These are phyloP conservation scores for Sorex fumeus DNA, from an alignment of 2,113 vertebrate genomes.

Conservation along the genomic window DNA sequence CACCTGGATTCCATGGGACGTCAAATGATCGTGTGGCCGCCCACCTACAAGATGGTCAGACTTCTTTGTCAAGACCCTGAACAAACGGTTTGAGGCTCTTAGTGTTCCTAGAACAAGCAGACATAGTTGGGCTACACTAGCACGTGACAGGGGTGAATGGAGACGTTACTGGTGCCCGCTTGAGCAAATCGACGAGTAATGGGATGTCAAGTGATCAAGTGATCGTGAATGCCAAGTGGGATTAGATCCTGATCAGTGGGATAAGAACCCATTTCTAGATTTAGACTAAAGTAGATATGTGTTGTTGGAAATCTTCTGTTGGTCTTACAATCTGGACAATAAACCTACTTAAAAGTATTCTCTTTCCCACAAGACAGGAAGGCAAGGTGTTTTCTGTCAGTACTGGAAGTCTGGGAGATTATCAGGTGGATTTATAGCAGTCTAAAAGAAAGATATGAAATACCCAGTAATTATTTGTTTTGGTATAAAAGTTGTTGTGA, in stretches of 20 bases:
- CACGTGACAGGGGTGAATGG: too few species aligned
- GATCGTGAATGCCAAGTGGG: not conserved
- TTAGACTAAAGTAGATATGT: not conserved
- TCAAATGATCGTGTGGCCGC: too few species aligned
- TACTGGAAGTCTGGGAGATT: not conserved
- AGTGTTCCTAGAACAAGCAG: too few species aligned
- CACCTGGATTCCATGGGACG: too few species aligned
- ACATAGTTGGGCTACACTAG: too few species aligned
- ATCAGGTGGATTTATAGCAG: not conserved
- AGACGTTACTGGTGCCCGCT: too few species aligned
- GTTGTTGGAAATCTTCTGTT: not conserved
- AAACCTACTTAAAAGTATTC: not conserved
- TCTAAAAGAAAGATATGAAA: not conserved
- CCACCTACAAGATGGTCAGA: too few species aligned
- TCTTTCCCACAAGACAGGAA: not conserved
- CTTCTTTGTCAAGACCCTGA: too few species aligned
- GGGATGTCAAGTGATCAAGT: too few species aligned
- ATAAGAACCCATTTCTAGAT: not conserved
- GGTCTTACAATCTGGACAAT: not conserved
- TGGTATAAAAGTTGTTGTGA: not conserved
- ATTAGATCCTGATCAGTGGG: not conserved
- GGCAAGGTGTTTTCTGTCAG: not conserved
- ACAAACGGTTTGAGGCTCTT: too few species aligned
- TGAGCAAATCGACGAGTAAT: too few species aligned
- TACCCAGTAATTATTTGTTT: not conserved